Conservation (phyloP, 2,797 vertebrate genomes). For the Sebastes variabilis region DNA sequence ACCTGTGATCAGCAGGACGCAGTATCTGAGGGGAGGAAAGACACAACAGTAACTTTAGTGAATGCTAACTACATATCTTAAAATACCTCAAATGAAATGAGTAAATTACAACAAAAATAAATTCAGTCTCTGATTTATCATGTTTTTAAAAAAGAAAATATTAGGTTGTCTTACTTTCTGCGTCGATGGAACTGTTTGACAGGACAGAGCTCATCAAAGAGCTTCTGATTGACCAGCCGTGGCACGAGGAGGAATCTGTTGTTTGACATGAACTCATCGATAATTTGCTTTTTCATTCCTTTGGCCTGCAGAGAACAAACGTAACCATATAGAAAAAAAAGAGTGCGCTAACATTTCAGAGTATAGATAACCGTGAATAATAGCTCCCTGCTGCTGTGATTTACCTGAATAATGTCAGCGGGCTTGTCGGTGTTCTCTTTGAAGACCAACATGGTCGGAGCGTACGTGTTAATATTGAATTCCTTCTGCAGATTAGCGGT, state of each 20-base stretch:
- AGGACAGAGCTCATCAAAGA: conserved; percentile 96
- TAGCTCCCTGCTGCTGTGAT: background rate
- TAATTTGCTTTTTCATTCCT: conserved; percentile 93
- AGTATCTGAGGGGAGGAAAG: conserved; percentile 83
- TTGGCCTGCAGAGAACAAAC: conserved; percentile 82
- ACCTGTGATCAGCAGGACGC: conserved; percentile 88
- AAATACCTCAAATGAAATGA: background rate
- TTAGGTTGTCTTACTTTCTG: conserved; percentile 87
- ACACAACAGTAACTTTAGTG: background rate
- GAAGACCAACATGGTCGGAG: conserved; percentile 92
- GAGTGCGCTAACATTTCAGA: background rate
- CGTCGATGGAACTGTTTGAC: conserved; percentile 94
- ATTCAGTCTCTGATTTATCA: background rate
- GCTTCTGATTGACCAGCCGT: conserved; percentile 92
- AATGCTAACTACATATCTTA: background rate
- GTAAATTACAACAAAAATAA: background rate
- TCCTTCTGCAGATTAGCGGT: conserved; percentile 86
- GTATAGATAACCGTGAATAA: background rate
- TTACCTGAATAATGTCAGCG: conserved; percentile 91
- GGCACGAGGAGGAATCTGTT: conserved; percentile 94
- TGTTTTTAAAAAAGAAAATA: background rate
- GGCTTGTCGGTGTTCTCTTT: conserved; percentile 91
- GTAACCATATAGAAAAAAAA: background rate
- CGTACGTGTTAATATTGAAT: conserved; percentile 91
- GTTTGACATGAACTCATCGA: conserved; percentile 94